A percentile compares a stretch with the other conserved stretches of the same genome.
phyloP scores from a whole-genome alignment of 1,140 invertebrate genomes.

The Drosophila pachea region DNA sequence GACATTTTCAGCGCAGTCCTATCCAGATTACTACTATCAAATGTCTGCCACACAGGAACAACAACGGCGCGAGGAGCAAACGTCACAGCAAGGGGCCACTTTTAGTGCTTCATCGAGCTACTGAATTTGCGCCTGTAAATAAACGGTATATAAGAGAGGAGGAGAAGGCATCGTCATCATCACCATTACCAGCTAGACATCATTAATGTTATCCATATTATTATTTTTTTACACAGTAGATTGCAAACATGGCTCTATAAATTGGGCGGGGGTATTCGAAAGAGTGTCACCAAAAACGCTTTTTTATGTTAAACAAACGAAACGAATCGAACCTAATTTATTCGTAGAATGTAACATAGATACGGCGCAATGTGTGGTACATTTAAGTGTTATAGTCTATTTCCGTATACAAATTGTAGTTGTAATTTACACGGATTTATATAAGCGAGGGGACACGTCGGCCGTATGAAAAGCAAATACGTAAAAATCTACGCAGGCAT shows the following conservation, averaged over 20 bases:
- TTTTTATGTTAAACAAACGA: constrained; percentile 64
- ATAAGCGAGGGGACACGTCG: constrained; percentile 26
- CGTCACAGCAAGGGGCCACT: constrained; percentile 19
- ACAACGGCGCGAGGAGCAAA: constrained; percentile 28
- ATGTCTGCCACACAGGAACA: constrained; percentile 32
- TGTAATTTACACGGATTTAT: constrained; percentile 59
- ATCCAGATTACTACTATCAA: constrained; percentile 49
- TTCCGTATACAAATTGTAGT: constrained; percentile 60
- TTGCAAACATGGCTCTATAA: constrained; percentile 42
- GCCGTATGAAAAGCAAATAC: constrained; percentile 48
- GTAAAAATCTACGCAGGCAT: constrained; percentile 57
- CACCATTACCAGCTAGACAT: constrained; percentile 54
- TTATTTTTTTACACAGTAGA: constrained; percentile 44
- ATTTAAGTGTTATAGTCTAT: constrained; percentile 68
- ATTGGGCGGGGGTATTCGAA: constrained; percentile 23
- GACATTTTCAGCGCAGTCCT: constrained; percentile 27
- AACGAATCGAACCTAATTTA: constrained; percentile 63
- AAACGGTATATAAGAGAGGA: constrained; percentile 27
- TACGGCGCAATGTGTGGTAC: constrained; percentile 48
- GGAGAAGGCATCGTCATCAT: constrained; percentile 21
- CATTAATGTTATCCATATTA: constrained; percentile 43
- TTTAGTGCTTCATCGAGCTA: constrained; percentile 43
- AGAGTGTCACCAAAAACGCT: constrained; percentile 40
- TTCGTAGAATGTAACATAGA: constrained; percentile 68
- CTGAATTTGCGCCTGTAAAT: constrained; percentile 44